Evolutionary conservation across 2,113 vertebrate genomes (phyloP).

Genomic region (Chloroceryle aenea): DNA sequence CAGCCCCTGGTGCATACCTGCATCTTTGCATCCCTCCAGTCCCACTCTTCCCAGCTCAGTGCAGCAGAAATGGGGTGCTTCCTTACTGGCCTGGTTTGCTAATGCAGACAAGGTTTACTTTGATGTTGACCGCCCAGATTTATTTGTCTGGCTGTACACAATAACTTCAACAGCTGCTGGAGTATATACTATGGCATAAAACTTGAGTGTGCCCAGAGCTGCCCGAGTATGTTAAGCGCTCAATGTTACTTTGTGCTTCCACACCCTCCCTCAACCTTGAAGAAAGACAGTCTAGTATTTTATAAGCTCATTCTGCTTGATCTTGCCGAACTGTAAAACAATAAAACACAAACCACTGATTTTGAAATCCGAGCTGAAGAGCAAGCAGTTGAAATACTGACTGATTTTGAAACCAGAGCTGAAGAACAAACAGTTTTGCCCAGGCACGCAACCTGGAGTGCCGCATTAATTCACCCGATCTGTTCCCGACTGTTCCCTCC

Average conservation of each 20-base stretch:
- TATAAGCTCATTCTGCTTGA: constrained; percentile 27
- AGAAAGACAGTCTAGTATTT: background rate
- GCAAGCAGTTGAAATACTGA: background rate
- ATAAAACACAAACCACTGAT: constrained; percentile 17
- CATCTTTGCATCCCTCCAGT: accelerated
- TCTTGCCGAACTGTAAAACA: constrained; percentile 31
- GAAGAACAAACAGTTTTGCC: constrained; percentile 15
- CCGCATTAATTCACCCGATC: constrained; percentile 21
- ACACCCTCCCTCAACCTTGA: constrained; percentile 4
- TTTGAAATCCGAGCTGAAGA: constrained; percentile 31
- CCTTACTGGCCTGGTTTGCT: background rate
- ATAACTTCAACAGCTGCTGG: background rate
- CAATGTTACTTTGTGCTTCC: background rate
- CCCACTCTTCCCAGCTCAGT: background rate
- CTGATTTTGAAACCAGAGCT: background rate
- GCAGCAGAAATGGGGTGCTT: background rate
- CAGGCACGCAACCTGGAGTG: background rate
- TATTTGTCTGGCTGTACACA: background rate
- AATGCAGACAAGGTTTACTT: background rate
- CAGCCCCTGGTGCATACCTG: accelerated
- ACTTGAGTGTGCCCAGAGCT: background rate
- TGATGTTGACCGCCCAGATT: background rate
- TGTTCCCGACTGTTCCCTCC: constrained; percentile 22
- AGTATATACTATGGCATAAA: background rate
- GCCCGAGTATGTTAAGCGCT: background rate